Conservation (phyloP, 2,888 invertebrate genomes). For the Apamea crenata region DNA sequence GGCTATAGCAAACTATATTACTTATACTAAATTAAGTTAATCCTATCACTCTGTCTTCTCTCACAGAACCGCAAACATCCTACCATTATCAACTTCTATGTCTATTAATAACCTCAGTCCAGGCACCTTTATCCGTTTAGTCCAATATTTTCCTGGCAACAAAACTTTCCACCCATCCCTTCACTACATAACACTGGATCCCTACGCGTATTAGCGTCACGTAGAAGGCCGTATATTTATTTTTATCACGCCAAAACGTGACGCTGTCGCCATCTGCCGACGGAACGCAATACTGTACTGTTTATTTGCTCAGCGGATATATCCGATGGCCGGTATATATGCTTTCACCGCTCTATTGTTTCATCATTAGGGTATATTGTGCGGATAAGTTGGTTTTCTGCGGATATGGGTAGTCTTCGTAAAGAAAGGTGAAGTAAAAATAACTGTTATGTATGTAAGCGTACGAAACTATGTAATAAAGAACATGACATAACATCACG, state of each 20-base stretch:
- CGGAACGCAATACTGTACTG: constrained; percentile 48
- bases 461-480: background rate
- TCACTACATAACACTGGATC: constrained; percentile 29
- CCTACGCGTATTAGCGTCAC: constrained; percentile 55
- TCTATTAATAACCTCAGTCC: background rate
- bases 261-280: constrained; percentile 65
- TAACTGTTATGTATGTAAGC: background rate
- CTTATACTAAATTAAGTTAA: background rate
- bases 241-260: constrained; percentile 67
- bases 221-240: constrained; percentile 62
- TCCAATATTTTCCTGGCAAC: background rate
- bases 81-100: too few relatives aligned
- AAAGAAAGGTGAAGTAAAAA: background rate
- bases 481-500: too few relatives aligned
- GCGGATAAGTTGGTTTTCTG: constrained; percentile 41
- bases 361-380: constrained; percentile 54
- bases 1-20: too few relatives aligned
- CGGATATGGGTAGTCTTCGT: constrained; percentile 22
- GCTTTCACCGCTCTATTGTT: constrained; percentile 51
- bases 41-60: background rate
- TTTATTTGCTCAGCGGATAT: constrained; percentile 62
- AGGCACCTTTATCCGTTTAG: background rate
- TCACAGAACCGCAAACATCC: background rate
- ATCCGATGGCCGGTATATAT: constrained; percentile 32
- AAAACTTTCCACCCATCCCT: background rate